Conservation (phyloP, 1,140 invertebrate species). For the Chrysopa pallens region DNA sequence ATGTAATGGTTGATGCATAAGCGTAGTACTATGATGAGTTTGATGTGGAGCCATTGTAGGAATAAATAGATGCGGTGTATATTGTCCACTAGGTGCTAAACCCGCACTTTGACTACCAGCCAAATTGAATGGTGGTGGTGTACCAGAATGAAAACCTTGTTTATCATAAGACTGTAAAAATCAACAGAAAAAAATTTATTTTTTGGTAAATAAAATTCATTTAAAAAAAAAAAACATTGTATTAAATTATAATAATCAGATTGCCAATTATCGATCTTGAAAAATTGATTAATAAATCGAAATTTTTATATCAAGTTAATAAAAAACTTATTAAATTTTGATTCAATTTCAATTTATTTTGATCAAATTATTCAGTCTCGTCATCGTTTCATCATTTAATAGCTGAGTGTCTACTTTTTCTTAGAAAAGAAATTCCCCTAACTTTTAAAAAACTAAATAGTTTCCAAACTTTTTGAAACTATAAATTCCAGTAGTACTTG, state of each 20-base stretch:
- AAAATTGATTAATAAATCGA: too few relatives aligned
- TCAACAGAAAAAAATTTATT: conserved; percentile 2
- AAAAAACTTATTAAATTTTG: background rate
- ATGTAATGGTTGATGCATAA: conserved; percentile 59
- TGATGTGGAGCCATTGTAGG: conserved; percentile 47
- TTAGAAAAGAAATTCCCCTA: background rate
- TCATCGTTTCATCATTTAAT: background rate
- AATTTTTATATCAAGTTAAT: background rate
- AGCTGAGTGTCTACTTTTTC: too few relatives aligned
- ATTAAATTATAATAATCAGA: too few relatives aligned
- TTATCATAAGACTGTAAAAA: conserved; percentile 62
- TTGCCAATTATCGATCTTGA: too few relatives aligned
- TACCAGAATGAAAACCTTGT: conserved; percentile 65
- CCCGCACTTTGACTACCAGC: conserved; percentile 48
- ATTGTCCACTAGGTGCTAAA: conserved; percentile 43
- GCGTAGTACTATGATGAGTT: conserved; percentile 34
- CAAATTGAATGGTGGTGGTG: conserved; percentile 57
- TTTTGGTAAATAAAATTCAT: too few relatives aligned
- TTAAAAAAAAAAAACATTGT: too few relatives aligned
- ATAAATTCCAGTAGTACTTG: too few relatives aligned
- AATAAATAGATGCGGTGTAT: conserved; percentile 48
- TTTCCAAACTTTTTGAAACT: too few relatives aligned
- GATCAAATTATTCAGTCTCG: background rate
- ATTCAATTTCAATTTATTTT: background rate
- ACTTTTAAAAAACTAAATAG: too few relatives aligned